Evolutionary conservation across 2,113 vertebrate species (phyloP).

Genomic region (Oncorhynchus mykiss): DNA sequence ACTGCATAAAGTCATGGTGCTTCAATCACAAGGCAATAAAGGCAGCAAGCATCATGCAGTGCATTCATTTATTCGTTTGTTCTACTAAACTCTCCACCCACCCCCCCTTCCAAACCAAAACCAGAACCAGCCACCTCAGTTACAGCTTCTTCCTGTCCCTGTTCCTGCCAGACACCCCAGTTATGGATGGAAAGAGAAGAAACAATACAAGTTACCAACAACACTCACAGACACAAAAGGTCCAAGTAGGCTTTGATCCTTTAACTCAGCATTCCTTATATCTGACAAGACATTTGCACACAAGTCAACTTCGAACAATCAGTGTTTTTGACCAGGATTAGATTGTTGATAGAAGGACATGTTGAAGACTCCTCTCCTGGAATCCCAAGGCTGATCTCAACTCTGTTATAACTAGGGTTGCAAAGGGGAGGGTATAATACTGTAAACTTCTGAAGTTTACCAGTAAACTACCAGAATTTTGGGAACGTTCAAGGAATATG

Average conservation of each 20-base stretch:
- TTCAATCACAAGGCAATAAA: background rate
- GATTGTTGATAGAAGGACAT: too few relatives aligned
- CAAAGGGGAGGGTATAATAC: too few relatives aligned
- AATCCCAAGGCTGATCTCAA: too few relatives aligned
- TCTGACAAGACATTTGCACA: background rate
- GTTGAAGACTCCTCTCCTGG: too few relatives aligned
- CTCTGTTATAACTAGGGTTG: too few relatives aligned
- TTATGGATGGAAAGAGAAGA: slow-evolving; percentile 21
- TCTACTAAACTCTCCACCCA: slow-evolving; percentile 51
- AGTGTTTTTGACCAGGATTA: too few relatives aligned
- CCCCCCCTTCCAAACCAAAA: too few relatives aligned
- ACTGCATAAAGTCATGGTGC: background rate
- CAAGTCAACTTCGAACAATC: too few relatives aligned
- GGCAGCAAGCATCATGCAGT: slow-evolving; percentile 27
- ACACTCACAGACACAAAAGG: background rate
- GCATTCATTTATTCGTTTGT: background rate
- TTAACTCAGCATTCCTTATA: background rate
- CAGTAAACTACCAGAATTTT: too few relatives aligned
- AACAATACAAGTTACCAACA: slow-evolving; percentile 15
- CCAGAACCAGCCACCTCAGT: slow-evolving; percentile 1
- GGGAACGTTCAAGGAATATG: too few relatives aligned
- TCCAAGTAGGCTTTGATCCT: too few relatives aligned
- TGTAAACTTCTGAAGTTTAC: too few relatives aligned
- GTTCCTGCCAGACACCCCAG: slow-evolving; percentile 39
- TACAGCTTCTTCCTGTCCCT: slow-evolving; percentile 53